These are phyloP conservation scores for Odocoileus hemionus DNA, from an alignment of 2,113 vertebrate genomes.

Conservation along the genomic window DNA sequence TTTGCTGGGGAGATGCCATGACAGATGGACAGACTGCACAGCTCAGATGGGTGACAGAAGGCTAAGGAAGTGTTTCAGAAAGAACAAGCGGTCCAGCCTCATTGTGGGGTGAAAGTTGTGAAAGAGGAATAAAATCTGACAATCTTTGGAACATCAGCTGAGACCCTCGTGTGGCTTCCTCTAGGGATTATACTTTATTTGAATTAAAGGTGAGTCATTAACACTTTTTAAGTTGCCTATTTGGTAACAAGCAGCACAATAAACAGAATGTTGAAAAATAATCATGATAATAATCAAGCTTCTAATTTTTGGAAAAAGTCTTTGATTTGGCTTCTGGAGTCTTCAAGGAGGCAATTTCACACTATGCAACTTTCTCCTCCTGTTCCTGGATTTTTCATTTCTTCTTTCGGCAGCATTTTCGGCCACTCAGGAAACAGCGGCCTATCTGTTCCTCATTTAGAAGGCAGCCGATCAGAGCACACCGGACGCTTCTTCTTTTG, in stretches of 20 bases:
- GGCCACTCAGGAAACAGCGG: background rate
- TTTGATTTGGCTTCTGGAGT: background rate
- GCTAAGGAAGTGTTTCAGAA: no score
- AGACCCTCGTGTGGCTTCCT: no score
- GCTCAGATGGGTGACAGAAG: no score
- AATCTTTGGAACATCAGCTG: no score
- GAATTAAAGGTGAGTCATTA: background rate
- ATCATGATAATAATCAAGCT: background rate
- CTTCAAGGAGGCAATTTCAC: no score
- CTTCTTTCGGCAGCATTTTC: conserved; percentile 45
- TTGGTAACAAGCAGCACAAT: background rate
- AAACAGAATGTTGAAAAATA: background rate
- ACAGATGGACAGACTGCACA: no score
- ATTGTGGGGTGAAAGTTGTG: no score
- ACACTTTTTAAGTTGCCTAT: background rate
- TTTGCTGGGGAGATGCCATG: no score
- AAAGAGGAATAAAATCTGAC: no score
- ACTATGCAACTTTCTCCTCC: accelerated
- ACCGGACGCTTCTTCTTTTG: background rate
- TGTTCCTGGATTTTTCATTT: background rate
- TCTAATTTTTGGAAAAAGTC: background rate
- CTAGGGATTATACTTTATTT: no score
- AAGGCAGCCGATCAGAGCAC: background rate
- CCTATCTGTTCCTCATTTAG: conserved; percentile 26
- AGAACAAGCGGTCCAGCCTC: no score